Evolutionary conservation across 2,797 vertebrate genomes (phyloP).

Genomic region (Rhodeus uyekii): DNA sequence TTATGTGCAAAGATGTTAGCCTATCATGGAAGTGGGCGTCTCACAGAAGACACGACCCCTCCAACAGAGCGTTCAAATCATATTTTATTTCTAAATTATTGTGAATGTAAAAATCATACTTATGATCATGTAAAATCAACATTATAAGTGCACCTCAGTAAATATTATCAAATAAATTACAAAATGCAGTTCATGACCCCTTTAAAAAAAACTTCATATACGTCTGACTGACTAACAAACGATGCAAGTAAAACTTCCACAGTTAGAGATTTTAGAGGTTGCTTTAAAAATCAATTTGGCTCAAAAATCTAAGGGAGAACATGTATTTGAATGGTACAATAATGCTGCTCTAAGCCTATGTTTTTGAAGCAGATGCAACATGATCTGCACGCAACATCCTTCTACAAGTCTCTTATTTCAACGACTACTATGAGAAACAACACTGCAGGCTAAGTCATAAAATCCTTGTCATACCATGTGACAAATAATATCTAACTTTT

Average conservation of each 20-base stretch:
- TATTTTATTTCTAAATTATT: no score
- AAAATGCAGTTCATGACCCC: neutral
- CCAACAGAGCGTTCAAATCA: neutral
- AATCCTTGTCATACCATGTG: constrained; percentile 87
- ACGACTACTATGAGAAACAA: constrained; percentile 87
- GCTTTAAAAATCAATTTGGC: neutral
- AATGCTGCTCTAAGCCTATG: constrained; percentile 23
- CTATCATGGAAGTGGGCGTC: neutral
- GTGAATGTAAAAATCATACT: neutral
- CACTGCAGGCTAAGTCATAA: constrained; percentile 90
- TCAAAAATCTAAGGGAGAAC: constrained; percentile 3
- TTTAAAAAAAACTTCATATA: neutral
- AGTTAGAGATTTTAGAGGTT: neutral
- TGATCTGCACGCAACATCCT: constrained; percentile 84
- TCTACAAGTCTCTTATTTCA: constrained; percentile 79
- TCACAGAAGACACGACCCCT: neutral
- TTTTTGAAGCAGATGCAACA: constrained; percentile 73
- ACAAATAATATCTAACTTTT: constrained; percentile 94
- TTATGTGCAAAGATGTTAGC: no score
- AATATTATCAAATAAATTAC: neutral
- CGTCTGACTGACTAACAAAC: neutral
- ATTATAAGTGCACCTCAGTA: neutral
- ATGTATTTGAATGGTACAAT: neutral
- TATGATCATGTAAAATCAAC: no score
- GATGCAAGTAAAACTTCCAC: neutral